A percentile compares a stretch with the other conserved stretches of the same genome.
These are phyloP conservation scores for Psittacus erithacus DNA, from an alignment of 2,113 vertebrate species.

Conservation along the genomic window DNA sequence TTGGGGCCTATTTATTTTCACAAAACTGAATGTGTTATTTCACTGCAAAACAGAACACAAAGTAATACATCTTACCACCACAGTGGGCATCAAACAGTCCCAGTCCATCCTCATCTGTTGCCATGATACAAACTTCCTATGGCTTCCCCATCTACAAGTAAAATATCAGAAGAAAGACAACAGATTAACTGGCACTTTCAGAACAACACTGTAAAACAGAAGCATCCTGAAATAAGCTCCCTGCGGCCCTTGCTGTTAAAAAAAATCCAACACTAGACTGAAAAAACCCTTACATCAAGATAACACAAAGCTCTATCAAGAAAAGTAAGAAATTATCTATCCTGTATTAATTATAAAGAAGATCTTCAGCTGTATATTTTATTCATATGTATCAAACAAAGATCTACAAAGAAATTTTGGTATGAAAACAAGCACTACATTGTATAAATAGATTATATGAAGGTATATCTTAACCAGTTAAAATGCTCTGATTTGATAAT, in stretches of 20 bases:
- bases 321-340: background rate
- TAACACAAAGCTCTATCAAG: background rate
- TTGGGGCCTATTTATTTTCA: background rate
- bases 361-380: background rate
- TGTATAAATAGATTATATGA: rapidly evolving
- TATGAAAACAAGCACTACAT: background rate
- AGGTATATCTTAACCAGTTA: background rate
- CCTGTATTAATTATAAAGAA: background rate
- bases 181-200: background rate
- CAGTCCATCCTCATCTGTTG: slow-evolving; percentile 74
- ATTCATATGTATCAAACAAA: background rate
- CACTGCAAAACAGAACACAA: background rate
- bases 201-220: background rate
- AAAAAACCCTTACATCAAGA: background rate
- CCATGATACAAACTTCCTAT: slow-evolving; percentile 76
- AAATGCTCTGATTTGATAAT: background rate
- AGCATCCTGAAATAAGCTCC: background rate
- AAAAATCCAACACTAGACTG: background rate
- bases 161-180: background rate
- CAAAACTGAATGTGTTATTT: background rate
- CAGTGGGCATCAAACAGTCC: slow-evolving; percentile 63
- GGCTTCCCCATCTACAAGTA: slow-evolving; percentile 67
- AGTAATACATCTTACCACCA: slow-evolving; percentile 31
- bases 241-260: background rate
- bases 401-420: background rate